Evolutionary conservation across 2,888 invertebrate genomes (phyloP), one percentile per base, ranked within the genome.

Genomic region (Candidula unifasciata): DNA sequence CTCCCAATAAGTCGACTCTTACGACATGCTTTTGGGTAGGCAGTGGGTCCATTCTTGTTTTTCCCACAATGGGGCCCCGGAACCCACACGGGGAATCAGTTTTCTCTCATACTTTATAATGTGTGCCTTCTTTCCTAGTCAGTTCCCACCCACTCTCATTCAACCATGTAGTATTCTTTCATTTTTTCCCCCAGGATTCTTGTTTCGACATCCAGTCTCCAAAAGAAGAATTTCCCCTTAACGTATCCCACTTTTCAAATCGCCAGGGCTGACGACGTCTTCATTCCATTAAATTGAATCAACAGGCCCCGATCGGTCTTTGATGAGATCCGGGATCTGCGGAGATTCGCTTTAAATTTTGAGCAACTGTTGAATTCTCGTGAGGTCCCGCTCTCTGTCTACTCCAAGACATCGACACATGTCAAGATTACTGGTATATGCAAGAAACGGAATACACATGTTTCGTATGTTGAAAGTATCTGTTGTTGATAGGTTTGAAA

Each of bases 251-350:
- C 5, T 73, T 82, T 64, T 18, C 37, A 74, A 74, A 60, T 57
- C 74, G 21, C 60, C 64, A 37, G 33, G 24, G 60, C n/a, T 74
- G 16, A 64, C 60, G 74, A 35, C 64, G 57, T 44, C 82, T 74
- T 82, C 83, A 77, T 77, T 77, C 83, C 66, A 78, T 83, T 78
- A 77, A 83, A 83, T 83, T 83, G 44, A 83, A 83, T 83, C 83
- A 83, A 83, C 77, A 77, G 77, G 68, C 78, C 69, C 78, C 57
- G 83, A 83, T 83, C 83, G 71, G 77, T 76, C 77, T 78, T 83
- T 83, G 83, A 83, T 78, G 83, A 78, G 77, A 78, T 77, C 82
- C 57, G 57, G 52, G 30, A 78, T 77, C 83, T 78, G 24, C 77
- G 37, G 78, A 83, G 83, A 83, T 78, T 83, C 83, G 66, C 33